A percentile compares a stretch with the other conserved stretches of the same genome.
Conservation (phyloP, 2,113 vertebrate genomes). For the Nestor notabilis region DNA sequence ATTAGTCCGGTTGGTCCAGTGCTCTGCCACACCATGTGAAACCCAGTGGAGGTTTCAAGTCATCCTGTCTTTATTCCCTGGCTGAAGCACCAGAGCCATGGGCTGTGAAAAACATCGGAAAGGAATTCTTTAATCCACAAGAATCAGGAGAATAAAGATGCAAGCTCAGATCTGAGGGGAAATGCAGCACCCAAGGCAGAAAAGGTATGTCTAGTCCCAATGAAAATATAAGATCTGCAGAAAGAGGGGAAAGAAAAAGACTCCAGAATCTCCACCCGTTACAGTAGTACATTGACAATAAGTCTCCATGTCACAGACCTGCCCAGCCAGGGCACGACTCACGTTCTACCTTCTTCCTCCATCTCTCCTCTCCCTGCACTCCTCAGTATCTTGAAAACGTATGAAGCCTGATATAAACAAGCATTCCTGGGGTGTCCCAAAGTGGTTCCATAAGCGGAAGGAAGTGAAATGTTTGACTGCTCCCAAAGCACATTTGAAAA, state of each 20-base stretch:
- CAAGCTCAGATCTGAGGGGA: background rate
- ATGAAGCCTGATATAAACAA: background rate
- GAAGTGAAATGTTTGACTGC: background rate
- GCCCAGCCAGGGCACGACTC: background rate
- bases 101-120: background rate
- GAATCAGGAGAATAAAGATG: background rate
- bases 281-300: fast-evolving
- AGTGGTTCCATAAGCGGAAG: background rate
- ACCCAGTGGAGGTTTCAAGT: background rate
- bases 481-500: slow-evolving; percentile 10
- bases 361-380: background rate
- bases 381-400: background rate
- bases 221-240: background rate
- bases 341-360: background rate
- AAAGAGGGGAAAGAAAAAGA: background rate
- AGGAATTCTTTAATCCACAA: background rate
- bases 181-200: background rate
- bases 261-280: background rate
- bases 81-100: background rate
- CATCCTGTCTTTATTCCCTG: background rate
- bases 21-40: background rate
- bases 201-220: background rate
- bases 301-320: background rate
- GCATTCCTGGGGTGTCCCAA: background rate
- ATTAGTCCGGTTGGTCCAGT: background rate